Conservation (phyloP, 1,140 invertebrate genomes). For the Whitmania pigra region DNA sequence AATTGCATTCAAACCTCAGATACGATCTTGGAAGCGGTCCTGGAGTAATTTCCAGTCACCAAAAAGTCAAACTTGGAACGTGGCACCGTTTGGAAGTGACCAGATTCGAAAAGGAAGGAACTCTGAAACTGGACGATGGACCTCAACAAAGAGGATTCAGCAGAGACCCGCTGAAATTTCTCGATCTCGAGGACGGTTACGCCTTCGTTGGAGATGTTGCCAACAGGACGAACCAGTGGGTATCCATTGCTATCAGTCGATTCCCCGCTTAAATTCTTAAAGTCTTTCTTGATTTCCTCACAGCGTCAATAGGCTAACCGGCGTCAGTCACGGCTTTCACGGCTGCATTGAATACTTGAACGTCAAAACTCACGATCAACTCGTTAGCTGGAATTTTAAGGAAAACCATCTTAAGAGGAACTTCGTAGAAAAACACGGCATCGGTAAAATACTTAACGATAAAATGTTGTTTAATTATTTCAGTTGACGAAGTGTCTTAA, state of each 20-base stretch:
- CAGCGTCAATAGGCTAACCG: neutral
- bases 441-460: too few relatives aligned
- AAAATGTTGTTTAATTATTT: too few relatives aligned
- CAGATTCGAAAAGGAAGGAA: slow-evolving; percentile 1
- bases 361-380: neutral
- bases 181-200: neutral
- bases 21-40: slow-evolving; percentile 3
- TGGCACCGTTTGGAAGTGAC: neutral
- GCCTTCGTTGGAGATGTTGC: neutral
- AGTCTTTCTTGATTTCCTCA: neutral
- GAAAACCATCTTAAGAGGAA: too few relatives aligned
- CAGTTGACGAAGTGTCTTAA: too few relatives aligned
- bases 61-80: neutral
- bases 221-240: neutral
- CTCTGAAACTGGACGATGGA: slow-evolving; percentile 1
- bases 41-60: neutral
- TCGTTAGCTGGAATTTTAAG: too few relatives aligned
- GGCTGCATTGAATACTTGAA: neutral
- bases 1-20: neutral
- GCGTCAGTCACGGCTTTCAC: neutral
- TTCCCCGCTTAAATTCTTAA: neutral
- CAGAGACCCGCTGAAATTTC: neutral
- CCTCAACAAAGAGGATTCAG: neutral
- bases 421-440: too few relatives aligned
- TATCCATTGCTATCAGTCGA: neutral